Evolutionary conservation across 2,888 invertebrate genomes (phyloP).

Genomic region (Phrixothrix hirtus): DNA sequence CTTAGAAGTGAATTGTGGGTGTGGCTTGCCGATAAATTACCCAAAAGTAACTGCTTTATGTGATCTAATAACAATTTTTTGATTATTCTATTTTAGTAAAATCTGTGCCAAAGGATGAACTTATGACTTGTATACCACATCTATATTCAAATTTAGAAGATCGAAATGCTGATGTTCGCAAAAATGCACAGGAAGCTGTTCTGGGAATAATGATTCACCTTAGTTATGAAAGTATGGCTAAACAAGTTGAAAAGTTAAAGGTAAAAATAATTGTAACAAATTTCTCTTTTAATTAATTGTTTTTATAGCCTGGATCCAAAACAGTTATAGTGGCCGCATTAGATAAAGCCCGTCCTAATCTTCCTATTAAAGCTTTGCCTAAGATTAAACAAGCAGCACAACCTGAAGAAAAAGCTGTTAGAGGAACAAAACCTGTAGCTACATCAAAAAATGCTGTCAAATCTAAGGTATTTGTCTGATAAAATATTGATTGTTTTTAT

Average conservation of each 20-base stretch:
- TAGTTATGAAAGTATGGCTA: constrained; percentile 78
- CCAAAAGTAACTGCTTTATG: constrained; percentile 61
- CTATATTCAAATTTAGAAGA: constrained; percentile 86
- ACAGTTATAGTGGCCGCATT: constrained; percentile 75
- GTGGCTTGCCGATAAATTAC: constrained; percentile 84
- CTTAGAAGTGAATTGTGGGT: constrained; percentile 79
- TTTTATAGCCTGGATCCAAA: constrained; percentile 70
- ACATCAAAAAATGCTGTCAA: constrained; percentile 59
- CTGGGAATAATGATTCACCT: constrained; percentile 92
- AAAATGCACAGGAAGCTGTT: constrained; percentile 86
- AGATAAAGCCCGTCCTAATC: constrained; percentile 82
- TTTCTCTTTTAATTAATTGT: not conserved
- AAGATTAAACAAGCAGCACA: constrained; percentile 62
- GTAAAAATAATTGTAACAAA: constrained; percentile 49
- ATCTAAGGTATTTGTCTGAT: constrained; percentile 63
- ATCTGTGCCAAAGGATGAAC: constrained; percentile 79
- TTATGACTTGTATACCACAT: constrained; percentile 74
- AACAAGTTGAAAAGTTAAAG: constrained; percentile 78
- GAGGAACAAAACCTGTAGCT: constrained; percentile 61
- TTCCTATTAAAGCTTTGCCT: constrained; percentile 80
- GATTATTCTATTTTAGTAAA: constrained; percentile 71
- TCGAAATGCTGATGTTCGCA: constrained; percentile 87
- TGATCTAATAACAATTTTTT: constrained; percentile 26
- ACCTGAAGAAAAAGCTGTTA: constrained; percentile 59
- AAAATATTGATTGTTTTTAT: too few relatives aligned